phyloP scores from a whole-genome alignment of 2,113 vertebrate species.

The Sylvietta virens region DNA sequence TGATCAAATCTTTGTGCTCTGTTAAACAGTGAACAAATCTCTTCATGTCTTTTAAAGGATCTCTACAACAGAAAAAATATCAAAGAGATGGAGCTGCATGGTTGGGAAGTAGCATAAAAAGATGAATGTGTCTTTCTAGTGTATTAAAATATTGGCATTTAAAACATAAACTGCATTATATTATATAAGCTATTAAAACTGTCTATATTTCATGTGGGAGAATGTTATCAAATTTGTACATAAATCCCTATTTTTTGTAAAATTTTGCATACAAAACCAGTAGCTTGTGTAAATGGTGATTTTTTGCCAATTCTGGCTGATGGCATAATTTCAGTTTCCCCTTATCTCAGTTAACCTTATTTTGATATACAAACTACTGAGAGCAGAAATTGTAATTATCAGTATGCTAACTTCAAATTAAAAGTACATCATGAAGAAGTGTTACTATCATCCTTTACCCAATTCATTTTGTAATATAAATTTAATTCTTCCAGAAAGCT shows the following conservation, averaged over 20 bases:
- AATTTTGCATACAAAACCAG: background rate
- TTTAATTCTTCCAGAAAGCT: background rate
- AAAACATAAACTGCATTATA: background rate
- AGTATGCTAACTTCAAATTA: background rate
- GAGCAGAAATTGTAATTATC: background rate
- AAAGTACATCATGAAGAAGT: background rate
- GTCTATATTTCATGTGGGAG: background rate
- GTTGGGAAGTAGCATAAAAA: background rate
- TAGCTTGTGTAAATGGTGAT: rapidly evolving
- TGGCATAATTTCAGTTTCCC: background rate
- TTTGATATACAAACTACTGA: background rate
- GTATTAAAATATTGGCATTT: background rate
- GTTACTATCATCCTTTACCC: background rate
- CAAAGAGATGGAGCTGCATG: background rate
- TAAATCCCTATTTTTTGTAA: background rate
- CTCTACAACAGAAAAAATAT: background rate
- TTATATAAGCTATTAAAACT: background rate
- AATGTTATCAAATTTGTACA: background rate
- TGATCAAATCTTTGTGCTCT: background rate
- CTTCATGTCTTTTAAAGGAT: background rate
- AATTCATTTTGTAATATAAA: rapidly evolving
- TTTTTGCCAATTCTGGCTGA: background rate
- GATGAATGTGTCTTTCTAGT: background rate
- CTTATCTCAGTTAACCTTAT: background rate
- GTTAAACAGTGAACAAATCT: background rate